Percentiles rank a stretch among this genome's conserved stretches.
These are phyloP conservation scores for Panulirus ornatus DNA, from an alignment of 1,140 invertebrate species.

Conservation along the genomic window DNA sequence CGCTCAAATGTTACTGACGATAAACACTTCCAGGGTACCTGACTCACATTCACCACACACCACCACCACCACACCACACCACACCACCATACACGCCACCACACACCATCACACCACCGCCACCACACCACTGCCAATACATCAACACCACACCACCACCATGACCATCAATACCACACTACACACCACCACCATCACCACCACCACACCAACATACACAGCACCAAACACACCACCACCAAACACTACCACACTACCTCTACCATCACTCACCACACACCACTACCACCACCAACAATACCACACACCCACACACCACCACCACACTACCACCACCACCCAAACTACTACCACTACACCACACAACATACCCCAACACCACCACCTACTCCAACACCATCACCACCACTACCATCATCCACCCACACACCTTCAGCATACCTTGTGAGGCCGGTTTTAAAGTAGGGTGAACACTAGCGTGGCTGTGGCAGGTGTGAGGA, in stretches of 20 bases:
- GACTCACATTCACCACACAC: not conserved
- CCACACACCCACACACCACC: not conserved
- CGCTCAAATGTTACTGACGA: slow-evolving; percentile 36
- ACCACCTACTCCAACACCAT: not conserved
- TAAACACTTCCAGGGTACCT: slow-evolving; percentile 15
- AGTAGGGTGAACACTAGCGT: no score
- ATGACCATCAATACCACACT: no score
- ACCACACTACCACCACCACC: no score
- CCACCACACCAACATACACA: no score
- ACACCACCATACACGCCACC: not conserved
- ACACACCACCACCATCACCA: no score
- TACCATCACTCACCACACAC: not conserved
- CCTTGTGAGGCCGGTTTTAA: no score
- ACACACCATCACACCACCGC: not conserved
- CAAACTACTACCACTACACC: not conserved
- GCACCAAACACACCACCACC: no score
- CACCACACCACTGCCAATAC: no score
- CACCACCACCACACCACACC: not conserved
- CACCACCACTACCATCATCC: not conserved
- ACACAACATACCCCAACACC: not conserved
- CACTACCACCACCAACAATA: not conserved
- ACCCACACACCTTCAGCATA: no score
- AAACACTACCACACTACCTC: not conserved
- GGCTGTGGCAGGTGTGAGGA: no score
- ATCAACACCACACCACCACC: no score